A percentile compares a stretch with the other conserved stretches of the same genome.
Conservation (phyloP, 2,797 vertebrate genomes). For the Cossypha polioptera region DNA sequence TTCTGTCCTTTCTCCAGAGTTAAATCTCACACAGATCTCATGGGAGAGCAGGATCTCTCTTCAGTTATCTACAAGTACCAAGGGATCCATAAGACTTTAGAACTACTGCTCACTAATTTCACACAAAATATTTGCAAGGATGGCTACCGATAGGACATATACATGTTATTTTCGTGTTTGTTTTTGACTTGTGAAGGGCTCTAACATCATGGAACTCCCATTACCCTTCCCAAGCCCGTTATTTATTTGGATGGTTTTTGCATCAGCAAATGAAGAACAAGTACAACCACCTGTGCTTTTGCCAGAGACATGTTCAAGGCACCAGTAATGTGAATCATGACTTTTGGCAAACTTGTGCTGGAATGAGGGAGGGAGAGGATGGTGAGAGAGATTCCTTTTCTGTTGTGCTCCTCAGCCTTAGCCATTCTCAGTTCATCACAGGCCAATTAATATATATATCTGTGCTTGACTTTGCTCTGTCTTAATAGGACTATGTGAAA, state of each 20-base stretch:
- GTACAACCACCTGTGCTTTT: background rate
- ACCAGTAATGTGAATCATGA: background rate
- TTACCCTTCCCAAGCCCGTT: background rate
- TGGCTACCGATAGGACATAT: background rate
- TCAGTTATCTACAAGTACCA: background rate
- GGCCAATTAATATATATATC: background rate
- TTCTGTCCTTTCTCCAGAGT: background rate
- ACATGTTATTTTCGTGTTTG: background rate
- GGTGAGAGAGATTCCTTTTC: background rate
- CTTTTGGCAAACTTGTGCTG: background rate
- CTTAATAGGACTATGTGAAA: background rate
- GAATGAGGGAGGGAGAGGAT: background rate
- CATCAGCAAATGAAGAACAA: background rate
- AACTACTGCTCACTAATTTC: background rate
- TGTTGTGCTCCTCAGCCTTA: background rate
- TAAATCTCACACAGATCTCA: background rate
- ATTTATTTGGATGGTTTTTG: background rate
- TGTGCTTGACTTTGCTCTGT: background rate
- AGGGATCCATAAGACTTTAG: background rate
- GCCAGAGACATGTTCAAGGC: background rate
- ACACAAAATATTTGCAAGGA: background rate
- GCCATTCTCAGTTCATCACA: background rate
- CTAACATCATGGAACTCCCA: background rate
- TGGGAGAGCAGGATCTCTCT: background rate
- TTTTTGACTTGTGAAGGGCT: background rate